These are phyloP conservation scores for Molothrus ater DNA, from an alignment of 2,797 vertebrate species.

Conservation along the genomic window DNA sequence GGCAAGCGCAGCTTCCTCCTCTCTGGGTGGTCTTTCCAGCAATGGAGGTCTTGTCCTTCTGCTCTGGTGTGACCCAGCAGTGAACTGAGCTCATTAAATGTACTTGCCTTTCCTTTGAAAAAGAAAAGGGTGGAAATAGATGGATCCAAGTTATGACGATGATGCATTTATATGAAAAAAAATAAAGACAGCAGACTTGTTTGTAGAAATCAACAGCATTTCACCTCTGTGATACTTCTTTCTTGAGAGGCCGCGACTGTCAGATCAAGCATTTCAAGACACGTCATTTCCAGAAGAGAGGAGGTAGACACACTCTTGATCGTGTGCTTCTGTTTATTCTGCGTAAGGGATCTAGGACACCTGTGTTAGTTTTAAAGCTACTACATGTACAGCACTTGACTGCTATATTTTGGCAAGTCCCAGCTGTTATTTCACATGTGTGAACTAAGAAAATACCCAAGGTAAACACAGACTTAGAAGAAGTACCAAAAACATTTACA, in stretches of 20 bases:
- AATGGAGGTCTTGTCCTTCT: conserved; percentile 27
- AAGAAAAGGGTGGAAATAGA: background rate
- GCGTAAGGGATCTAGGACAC: conserved; percentile 58
- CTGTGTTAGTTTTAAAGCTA: conserved; percentile 76
- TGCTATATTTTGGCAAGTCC: conserved; percentile 60
- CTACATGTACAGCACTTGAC: conserved; percentile 58
- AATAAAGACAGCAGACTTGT: background rate
- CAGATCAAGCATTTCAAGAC: conserved; percentile 16
- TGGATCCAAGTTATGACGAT: background rate
- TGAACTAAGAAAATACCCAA: conserved; percentile 55
- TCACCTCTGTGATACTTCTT: background rate
- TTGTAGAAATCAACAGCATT: background rate
- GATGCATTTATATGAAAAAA: background rate
- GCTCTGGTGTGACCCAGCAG: conserved; percentile 23
- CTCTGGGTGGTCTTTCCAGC: conserved; percentile 46
- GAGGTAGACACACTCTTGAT: conserved; percentile 48
- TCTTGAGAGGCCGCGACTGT: conserved; percentile 30
- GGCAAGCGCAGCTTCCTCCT: background rate
- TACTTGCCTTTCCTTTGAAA: background rate
- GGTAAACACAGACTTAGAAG: conserved; percentile 70
- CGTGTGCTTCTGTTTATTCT: conserved; percentile 72
- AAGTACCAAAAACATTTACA: conserved; percentile 62
- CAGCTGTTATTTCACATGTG: conserved; percentile 78
- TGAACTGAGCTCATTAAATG: conserved; percentile 32
- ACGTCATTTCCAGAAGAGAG: conserved; percentile 50